Conservation (phyloP, 2,797 vertebrate species). For the Psittacula echo region DNA sequence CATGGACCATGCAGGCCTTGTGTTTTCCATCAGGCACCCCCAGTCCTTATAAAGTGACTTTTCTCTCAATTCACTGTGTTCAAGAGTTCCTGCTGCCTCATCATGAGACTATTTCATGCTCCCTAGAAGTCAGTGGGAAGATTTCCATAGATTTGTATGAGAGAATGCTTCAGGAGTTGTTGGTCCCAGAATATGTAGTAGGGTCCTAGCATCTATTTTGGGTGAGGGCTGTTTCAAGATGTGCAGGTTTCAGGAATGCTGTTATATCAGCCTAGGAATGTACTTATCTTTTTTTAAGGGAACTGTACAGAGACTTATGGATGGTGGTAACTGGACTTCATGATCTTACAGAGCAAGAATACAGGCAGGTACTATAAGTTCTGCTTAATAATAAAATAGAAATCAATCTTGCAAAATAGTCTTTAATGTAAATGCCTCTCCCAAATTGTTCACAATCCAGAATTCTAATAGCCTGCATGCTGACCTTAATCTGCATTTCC, state of each 20-base stretch:
- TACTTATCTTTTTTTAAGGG: not conserved
- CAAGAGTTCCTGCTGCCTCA: not conserved
- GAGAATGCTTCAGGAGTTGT: not conserved
- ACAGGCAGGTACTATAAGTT: conserved; percentile 49
- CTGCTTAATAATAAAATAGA: not conserved
- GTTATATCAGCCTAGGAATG: not conserved
- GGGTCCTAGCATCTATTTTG: not conserved
- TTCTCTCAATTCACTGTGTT: not conserved
- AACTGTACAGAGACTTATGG: conserved; percentile 13
- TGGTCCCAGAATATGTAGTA: not conserved
- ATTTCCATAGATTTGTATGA: not conserved
- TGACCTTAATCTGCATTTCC: not conserved
- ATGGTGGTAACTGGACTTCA: conserved; percentile 51
- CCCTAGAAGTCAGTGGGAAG: not conserved
- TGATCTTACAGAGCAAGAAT: conserved; percentile 28
- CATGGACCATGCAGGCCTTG: not conserved
- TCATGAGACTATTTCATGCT: not conserved
- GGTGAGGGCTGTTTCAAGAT: not conserved
- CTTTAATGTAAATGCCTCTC: not conserved
- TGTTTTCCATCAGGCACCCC: not conserved
- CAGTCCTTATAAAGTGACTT: not conserved
- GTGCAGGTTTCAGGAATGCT: not conserved
- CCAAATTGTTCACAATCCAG: not conserved
- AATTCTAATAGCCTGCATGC: not conserved
- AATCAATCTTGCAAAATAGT: not conserved